Evolutionary conservation across 2,888 invertebrate species (phyloP), one percentile per base, ranked within the genome.

Genomic region (Spialia ferax): DNA sequence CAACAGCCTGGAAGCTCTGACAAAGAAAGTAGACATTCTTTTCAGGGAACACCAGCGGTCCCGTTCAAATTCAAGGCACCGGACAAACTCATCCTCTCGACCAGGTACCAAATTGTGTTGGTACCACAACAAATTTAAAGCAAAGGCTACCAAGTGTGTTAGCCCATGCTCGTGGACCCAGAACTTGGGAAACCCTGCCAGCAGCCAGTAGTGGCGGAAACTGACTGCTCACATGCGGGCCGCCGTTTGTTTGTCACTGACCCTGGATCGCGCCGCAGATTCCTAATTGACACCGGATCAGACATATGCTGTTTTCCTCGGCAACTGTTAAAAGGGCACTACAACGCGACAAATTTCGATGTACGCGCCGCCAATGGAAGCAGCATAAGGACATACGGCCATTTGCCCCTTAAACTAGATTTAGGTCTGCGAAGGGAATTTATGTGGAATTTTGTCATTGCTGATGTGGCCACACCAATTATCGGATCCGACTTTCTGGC

Each of bases 151-250:
- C 35, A 35, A 35, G 35, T 35, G 35, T 11, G 11, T 11, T 11
- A 35, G 35, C 35, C 35, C 35, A 11, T 35, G 35, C 35, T 35
- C 35, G 11, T 35, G 35, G 35, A 11, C 35, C 35, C 35, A 35
- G 11, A 35, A 11, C 35, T 3, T 11, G 35, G 35, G 11, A 35
- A 35, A 35, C 35, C 35, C 35, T 35, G 11, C 35, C 35, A 35
- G 35, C 35, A 35, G 35, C 35, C 35, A 35, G 35, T 35, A 35
- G 35, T 35, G 35, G 35, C 35, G 35, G 35, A 35, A 3, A 35
- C 35, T 35, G 35, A 35, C 35, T 35, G 35, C 35, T 35, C 35
- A 35, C 35, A 35, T 35, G 35, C 35, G 35, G 35, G 35, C 35
- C 35, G 35, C 35, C 35, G 35, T 35, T 35, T 35, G 35, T 35